These are phyloP conservation scores for Prorops nasuta DNA, from an alignment of 1,140 invertebrate species.

Conservation along the genomic window DNA sequence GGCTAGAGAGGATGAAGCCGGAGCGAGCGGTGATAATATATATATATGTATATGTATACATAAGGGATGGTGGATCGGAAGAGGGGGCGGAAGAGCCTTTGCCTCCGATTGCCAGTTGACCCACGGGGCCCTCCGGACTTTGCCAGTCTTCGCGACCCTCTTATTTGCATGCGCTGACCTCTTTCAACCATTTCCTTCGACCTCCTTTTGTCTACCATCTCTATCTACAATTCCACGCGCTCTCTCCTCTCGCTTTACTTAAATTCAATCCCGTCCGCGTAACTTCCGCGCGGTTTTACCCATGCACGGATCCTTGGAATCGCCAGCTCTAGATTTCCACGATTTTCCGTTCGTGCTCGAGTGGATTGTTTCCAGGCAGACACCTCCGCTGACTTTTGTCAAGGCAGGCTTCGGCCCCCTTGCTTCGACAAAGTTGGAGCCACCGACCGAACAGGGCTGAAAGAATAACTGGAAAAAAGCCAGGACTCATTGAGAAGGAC, in stretches of 20 bases:
- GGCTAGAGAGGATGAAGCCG: no score
- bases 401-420: constrained; percentile 21
- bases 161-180: constrained; percentile 49
- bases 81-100: constrained; percentile 2
- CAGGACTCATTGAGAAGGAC: constrained; percentile 26
- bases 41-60: no score
- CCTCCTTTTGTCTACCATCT: background rate
- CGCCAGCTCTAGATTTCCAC: background rate
- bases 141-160: constrained; percentile 35
- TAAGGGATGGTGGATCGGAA: background rate
- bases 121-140: constrained; percentile 38
- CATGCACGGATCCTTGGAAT: constrained; percentile 5
- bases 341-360: constrained; percentile 13
- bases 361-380: constrained; percentile 5
- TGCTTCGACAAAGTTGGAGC: constrained; percentile 5
- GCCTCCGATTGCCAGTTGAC: constrained; percentile 40
- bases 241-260: background rate
- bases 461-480: constrained; percentile 17
- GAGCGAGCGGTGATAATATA: no score
- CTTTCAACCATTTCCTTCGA: constrained; percentile 36
- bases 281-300: constrained; percentile 4
- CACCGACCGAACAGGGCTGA: constrained; percentile 13
- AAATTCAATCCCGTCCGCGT: background rate
- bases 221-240: background rate
- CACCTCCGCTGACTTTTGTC: constrained; percentile 6